A percentile compares a stretch with the other conserved stretches of the same genome.
phyloP scores from a whole-genome alignment of 2,113 vertebrate genomes.

The Cacatua alba region DNA sequence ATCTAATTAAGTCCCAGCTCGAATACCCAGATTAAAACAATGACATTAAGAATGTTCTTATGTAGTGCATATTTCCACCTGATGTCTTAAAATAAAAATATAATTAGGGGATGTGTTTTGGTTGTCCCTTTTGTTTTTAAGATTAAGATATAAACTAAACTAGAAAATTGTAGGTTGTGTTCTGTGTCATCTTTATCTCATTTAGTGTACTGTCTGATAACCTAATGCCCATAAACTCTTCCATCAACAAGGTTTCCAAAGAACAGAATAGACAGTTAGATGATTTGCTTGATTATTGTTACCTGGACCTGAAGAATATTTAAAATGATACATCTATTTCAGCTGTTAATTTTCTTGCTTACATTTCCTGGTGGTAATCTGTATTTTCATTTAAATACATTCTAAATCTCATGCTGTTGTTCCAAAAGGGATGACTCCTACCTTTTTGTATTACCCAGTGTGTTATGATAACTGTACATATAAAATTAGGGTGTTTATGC shows the following conservation, averaged over 20 bases:
- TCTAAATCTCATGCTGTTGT: neutral
- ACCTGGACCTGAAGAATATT: neutral
- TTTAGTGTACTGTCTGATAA: neutral
- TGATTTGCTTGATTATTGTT: neutral
- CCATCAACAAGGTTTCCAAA: neutral
- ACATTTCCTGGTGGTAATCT: neutral
- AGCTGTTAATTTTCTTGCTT: neutral
- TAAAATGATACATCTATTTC: neutral
- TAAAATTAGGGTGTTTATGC: neutral
- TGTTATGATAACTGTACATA: neutral
- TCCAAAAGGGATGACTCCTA: neutral
- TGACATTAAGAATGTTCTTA: neutral
- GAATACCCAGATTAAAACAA: neutral
- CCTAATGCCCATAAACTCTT: constrained; percentile 10
- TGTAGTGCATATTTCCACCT: neutral
- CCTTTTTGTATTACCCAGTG: neutral
- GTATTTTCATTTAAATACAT: neutral
- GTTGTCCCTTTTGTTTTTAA: neutral
- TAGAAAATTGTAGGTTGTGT: neutral
- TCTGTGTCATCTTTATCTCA: constrained; percentile 17
- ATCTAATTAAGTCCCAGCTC: neutral
- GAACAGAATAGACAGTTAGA: neutral
- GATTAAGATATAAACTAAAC: neutral
- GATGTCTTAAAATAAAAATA: neutral
- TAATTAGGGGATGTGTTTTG: neutral